phyloP scores from a whole-genome alignment of 2,113 vertebrate species.

The Cettia cetti region DNA sequence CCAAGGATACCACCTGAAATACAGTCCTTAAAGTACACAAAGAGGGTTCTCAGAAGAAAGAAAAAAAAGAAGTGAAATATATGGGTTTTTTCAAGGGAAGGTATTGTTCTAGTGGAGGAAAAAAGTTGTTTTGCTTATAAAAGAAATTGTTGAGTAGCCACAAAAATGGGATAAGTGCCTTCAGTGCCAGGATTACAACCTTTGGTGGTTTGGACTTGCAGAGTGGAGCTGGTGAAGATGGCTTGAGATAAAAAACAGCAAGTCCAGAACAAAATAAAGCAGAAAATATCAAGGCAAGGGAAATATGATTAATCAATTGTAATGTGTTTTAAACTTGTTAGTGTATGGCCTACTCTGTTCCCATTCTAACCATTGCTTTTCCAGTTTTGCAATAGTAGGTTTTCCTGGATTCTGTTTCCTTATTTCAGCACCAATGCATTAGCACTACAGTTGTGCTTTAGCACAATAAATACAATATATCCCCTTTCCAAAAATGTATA shows the following conservation, averaged over 20 bases:
- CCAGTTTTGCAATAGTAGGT: background rate
- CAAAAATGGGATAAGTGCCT: background rate
- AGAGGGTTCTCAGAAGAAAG: background rate
- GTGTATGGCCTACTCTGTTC: accelerated
- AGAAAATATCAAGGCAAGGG: background rate
- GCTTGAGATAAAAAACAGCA: background rate
- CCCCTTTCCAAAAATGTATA: background rate
- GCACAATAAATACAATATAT: background rate
- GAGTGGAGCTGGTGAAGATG: background rate
- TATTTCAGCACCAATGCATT: background rate
- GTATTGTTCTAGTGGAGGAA: background rate
- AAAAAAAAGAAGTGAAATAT: background rate
- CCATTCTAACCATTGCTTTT: background rate
- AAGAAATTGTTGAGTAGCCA: background rate
- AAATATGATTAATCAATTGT: background rate
- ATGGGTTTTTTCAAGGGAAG: background rate
- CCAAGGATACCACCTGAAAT: background rate
- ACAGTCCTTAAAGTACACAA: background rate
- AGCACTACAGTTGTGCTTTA: background rate
- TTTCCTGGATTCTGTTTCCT: background rate
- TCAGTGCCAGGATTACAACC: background rate
- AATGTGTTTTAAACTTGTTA: background rate
- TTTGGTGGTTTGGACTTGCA: background rate
- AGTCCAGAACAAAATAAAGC: background rate
- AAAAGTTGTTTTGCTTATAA: background rate